Percentiles rank a stretch among this genome's conserved stretches.
phyloP scores from a whole-genome alignment of 2,113 vertebrate genomes.

The Brienomyrus brachyistius region DNA sequence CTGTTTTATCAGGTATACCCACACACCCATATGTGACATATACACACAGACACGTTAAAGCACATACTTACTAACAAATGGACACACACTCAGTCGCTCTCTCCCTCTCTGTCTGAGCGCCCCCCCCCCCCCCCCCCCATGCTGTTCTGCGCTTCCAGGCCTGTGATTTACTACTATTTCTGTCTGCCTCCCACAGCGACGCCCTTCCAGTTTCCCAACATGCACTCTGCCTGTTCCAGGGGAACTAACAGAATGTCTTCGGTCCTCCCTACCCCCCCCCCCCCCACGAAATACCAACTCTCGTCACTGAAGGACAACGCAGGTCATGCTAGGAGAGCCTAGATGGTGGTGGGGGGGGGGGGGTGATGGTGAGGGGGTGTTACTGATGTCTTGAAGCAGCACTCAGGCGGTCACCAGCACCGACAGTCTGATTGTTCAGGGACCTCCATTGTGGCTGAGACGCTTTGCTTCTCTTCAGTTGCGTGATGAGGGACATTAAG shows the following conservation, averaged over 20 bases:
- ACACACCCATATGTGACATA: neutral
- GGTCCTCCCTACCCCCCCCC: neutral
- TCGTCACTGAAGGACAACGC: neutral
- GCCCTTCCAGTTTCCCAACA: neutral
- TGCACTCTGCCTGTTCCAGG: neutral
- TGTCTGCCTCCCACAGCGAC: conserved; percentile 13
- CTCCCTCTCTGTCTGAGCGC: neutral
- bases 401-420: neutral
- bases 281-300: neutral
- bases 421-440: neutral
- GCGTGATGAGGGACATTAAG: neutral
- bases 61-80: neutral
- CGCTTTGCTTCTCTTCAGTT: neutral
- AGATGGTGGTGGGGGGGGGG: neutral
- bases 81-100: neutral
- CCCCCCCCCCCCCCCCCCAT: neutral
- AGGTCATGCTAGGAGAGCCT: neutral
- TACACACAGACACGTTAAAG: neutral
- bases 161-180: conserved; percentile 8
- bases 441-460: neutral
- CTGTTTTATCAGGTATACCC: neutral
- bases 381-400: neutral
- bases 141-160: neutral
- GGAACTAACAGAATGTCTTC: neutral
- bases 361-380: neutral